phyloP scores from a whole-genome alignment of 2,888 invertebrate species.

The Eristalis tenax region DNA sequence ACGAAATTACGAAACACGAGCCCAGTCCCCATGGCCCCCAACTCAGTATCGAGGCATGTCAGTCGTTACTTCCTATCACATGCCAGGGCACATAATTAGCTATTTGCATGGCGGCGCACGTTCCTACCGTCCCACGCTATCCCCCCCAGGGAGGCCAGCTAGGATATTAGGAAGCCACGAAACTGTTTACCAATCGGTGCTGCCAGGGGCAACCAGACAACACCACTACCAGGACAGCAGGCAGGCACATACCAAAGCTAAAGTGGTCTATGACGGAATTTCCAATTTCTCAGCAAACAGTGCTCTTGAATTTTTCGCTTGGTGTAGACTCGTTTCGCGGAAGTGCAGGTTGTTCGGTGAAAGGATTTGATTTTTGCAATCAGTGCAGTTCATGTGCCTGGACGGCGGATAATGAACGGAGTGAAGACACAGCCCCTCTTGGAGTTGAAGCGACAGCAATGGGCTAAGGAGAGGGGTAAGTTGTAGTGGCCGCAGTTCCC shows the following conservation, averaged over 20 bases:
- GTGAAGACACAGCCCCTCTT: conserved; percentile 84
- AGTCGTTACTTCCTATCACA: conserved; percentile 46
- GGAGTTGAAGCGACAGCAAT: conserved; percentile 94
- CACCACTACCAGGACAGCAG: conserved; percentile 11
- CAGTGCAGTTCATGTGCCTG: conserved; percentile 37
- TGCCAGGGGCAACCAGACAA: conserved; percentile 60
- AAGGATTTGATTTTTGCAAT: conserved; percentile 13
- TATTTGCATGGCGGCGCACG: conserved; percentile 51
- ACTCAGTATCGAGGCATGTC: conserved; percentile 37
- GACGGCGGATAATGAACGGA: conserved; percentile 64
- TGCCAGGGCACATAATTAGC: conserved; percentile 59
- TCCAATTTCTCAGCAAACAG: conserved; percentile 43
- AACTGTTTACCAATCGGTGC: conserved; percentile 57
- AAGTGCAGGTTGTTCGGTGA: background rate
- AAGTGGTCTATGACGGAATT: conserved; percentile 60
- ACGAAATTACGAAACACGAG: conserved; percentile 40
- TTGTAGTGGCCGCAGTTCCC: conserved; percentile 12
- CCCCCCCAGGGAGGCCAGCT: background rate
- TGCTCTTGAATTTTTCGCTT: conserved; percentile 52
- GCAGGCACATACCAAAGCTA: conserved; percentile 46
- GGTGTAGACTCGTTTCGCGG: conserved; percentile 47
- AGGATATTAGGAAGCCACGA: conserved; percentile 40
- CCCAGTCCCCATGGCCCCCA: conserved; percentile 12
- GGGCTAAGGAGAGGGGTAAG: conserved; percentile 95
- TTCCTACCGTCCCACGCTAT: background rate